Percentiles rank a stretch among this genome's conserved stretches.
phyloP scores from a whole-genome alignment of 2,797 vertebrate genomes.

The Takifugu ocellatus region DNA sequence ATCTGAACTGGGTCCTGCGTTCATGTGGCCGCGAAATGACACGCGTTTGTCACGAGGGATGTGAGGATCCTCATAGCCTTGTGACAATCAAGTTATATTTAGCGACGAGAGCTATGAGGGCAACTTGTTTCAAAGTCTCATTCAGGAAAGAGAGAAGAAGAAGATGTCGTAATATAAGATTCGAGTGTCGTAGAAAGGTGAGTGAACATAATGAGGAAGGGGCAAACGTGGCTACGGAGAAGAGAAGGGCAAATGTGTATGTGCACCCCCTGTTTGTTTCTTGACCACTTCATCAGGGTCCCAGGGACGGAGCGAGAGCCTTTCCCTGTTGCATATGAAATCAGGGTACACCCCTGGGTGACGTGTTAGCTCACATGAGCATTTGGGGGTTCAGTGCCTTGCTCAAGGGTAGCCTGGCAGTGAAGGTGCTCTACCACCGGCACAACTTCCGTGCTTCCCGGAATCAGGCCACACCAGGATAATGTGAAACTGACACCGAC shows the following conservation, averaged over 20 bases:
- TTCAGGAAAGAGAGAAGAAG: conserved; percentile 44
- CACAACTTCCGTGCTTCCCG: no score
- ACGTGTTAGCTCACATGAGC: no score
- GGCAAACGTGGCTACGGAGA: conserved; percentile 19
- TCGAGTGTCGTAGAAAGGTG: conserved; percentile 18
- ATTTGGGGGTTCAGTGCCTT: no score
- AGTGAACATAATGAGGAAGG: conserved; percentile 36
- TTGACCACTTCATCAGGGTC: no score
- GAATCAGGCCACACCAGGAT: conserved; percentile 15
- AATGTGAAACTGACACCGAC: conserved; percentile 17
- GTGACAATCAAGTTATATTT: conserved; percentile 26
- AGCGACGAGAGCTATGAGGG: conserved; percentile 32
- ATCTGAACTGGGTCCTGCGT: conserved; percentile 12
- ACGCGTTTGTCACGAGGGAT: conserved; percentile 15
- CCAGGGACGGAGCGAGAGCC: no score
- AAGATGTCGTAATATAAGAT: conserved; percentile 22
- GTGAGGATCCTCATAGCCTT: conserved; percentile 29
- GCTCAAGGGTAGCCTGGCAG: no score
- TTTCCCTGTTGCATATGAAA: no score
- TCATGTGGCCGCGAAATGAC: conserved; percentile 8
- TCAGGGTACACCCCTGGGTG: no score
- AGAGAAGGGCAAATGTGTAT: neutral
- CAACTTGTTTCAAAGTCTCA: conserved; percentile 42
- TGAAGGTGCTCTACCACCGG: no score
- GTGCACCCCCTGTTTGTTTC: no score